Base-by-base conservation (phyloP, 2,888 invertebrate species). In the Lithophane socia region DNA sequence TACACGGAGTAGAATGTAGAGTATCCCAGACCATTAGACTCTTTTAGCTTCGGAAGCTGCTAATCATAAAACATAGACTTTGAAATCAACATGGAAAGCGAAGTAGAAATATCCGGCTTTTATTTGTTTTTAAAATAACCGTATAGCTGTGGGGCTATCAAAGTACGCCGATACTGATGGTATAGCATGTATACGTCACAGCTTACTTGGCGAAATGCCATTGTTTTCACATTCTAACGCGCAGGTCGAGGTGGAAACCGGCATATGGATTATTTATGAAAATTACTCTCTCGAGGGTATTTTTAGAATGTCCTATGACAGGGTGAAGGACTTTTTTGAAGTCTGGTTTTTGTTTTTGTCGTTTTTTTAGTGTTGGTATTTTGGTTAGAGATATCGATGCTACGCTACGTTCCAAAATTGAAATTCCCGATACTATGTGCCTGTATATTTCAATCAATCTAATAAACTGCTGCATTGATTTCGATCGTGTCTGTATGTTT, bases 131-230 rank as follows among this genome's bases (percentile, higher is more conserved):
- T 70, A 78, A 82, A 84, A 83, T 82, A 83, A 71, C 75, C 52
- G 79, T 61, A 73, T 47, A 72, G 58, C 85, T 64, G 82, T 58
- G 66, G 65, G 64, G 83, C 71, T 83, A 84, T 86, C 85, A 83
- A 79, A 69, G 67, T 75, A 61, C 71, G 73, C 49, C 73, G 73
- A 78, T 77, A 67, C 78, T 73, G 70, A 63, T 81, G 60, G 75
- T 60, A 70, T 29, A 60, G 58, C 56, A n/a, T 37, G 52, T 58
- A 66, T 70, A 83, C 89, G 86, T 88, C 87, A 85, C 77, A 47
- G 61, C 63, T 79, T 69, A 79, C 72, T 88, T 91, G 92, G 91
- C 92, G 49, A 67, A 44, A 13, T 86, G 92, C 91, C 91, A 91
- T 90, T 88, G 90, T 91, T 90, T 87, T 86, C 82, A 86, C 87